Evolutionary conservation across 2,888 invertebrate genomes (phyloP).

Genomic region (Athalia circularis): DNA sequence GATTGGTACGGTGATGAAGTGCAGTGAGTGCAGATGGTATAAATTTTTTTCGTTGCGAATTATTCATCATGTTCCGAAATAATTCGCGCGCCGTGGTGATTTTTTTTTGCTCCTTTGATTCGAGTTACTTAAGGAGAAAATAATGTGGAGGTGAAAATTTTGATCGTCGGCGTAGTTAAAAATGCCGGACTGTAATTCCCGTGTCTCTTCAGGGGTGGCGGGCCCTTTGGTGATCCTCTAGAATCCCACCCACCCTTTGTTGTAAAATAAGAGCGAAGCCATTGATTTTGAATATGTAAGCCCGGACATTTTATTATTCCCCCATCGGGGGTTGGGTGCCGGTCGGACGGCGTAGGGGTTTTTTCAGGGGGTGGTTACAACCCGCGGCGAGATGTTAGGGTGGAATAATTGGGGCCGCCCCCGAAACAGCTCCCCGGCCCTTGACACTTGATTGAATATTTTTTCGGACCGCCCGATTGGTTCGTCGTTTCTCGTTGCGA

Average conservation of each 20-base stretch:
- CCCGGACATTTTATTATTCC: slow-evolving; percentile 72
- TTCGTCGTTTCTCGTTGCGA: slow-evolving; percentile 64
- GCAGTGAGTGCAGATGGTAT: too few species aligned
- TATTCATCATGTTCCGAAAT: too few species aligned
- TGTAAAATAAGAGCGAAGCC: slow-evolving; percentile 59
- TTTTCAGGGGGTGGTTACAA: slow-evolving; percentile 41
- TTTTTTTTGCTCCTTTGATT: too few species aligned
- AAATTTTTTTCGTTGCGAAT: too few species aligned
- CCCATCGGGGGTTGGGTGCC: slow-evolving; percentile 57
- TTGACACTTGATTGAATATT: slow-evolving; percentile 74
- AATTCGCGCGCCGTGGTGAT: too few species aligned
- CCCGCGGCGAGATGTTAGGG: slow-evolving; percentile 51
- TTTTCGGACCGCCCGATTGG: slow-evolving; percentile 73
- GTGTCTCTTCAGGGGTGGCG: too few species aligned
- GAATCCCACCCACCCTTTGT: not conserved
- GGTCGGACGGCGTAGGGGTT: slow-evolving; percentile 40
- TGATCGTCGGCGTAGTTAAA: too few species aligned
- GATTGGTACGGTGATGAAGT: too few species aligned
- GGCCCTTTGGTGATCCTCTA: too few species aligned
- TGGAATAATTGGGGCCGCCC: slow-evolving; percentile 55
- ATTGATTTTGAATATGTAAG: slow-evolving; percentile 73
- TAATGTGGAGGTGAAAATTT: too few species aligned
- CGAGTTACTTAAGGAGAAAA: too few species aligned
- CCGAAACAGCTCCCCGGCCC: slow-evolving; percentile 61
- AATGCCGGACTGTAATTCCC: too few species aligned